These are phyloP conservation scores for Trematomus bernacchii DNA, from an alignment of 2,797 vertebrate species.

Conservation along the genomic window DNA sequence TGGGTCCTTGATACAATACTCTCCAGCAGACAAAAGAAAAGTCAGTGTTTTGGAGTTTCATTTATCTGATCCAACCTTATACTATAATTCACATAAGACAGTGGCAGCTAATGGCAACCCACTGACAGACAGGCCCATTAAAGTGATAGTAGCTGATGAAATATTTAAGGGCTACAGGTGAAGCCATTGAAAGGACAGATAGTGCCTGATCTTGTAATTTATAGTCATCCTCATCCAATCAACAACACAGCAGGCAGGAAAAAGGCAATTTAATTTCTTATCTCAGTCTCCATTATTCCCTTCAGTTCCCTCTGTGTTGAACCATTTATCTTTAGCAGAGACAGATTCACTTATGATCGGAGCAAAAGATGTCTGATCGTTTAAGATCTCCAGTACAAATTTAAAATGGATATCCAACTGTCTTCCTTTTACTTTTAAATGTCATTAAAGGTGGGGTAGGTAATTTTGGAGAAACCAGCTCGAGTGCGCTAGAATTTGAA, in stretches of 20 bases:
- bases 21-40: neutral
- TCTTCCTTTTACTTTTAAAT: neutral
- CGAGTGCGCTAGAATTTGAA: too few species aligned
- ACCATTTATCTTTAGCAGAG: conserved; percentile 14
- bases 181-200: conserved; percentile 49
- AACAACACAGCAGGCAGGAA: conserved; percentile 30
- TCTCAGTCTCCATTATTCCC: conserved; percentile 23
- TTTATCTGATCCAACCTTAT: neutral
- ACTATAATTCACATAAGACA: conserved; percentile 13
- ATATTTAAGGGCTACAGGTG: conserved; percentile 71
- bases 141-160: conserved; percentile 70
- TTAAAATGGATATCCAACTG: neutral
- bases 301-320: neutral
- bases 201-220: conserved; percentile 32
- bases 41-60: neutral
- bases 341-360: neutral
- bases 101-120: conserved; percentile 51
- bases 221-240: conserved; percentile 29
- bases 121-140: conserved; percentile 54
- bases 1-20: neutral
- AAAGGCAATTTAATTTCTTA: conserved; percentile 41
- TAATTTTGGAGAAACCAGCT: too few species aligned
- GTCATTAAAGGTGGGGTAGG: too few species aligned
- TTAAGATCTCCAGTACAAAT: neutral
- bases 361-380: neutral